phyloP scores from a whole-genome alignment of 1,140 invertebrate species.

The Doryteuthis pealeii region DNA sequence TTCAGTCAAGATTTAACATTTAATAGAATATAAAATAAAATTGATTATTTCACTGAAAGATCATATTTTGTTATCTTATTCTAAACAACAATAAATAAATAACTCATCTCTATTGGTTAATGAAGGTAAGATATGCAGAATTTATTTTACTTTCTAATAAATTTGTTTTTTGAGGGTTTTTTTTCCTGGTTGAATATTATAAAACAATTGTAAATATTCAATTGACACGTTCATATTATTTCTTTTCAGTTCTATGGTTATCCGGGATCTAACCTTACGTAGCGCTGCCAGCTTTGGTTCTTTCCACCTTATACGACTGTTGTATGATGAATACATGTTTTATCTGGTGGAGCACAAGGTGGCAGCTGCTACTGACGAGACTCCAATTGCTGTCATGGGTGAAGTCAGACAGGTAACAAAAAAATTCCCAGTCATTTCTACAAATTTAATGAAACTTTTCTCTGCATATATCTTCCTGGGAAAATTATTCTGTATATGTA shows the following conservation, averaged over 20 bases:
- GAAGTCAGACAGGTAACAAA: constrained; percentile 54
- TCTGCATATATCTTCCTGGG: background rate
- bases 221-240: background rate
- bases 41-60: no score
- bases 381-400: constrained; percentile 91
- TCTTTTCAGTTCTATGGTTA: constrained; percentile 85
- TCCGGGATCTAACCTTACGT: constrained; percentile 89
- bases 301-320: constrained; percentile 94
- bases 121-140: no score
- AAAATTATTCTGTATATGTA: no score
- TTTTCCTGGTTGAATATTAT: no score
- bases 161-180: no score
- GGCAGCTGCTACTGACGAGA: constrained; percentile 83
- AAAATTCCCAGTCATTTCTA: background rate
- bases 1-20: no score
- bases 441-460: background rate
- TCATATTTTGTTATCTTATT: no score
- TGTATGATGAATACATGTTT: constrained; percentile 99
- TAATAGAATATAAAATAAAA: no score
- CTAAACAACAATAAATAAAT: no score
- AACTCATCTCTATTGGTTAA: no score
- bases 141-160: no score
- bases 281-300: constrained; percentile 98
- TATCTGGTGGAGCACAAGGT: constrained; percentile 97
- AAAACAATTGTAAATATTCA: no score